Evolutionary conservation across 2,888 invertebrate genomes (phyloP).

Genomic region (Amphipyra berbera): DNA sequence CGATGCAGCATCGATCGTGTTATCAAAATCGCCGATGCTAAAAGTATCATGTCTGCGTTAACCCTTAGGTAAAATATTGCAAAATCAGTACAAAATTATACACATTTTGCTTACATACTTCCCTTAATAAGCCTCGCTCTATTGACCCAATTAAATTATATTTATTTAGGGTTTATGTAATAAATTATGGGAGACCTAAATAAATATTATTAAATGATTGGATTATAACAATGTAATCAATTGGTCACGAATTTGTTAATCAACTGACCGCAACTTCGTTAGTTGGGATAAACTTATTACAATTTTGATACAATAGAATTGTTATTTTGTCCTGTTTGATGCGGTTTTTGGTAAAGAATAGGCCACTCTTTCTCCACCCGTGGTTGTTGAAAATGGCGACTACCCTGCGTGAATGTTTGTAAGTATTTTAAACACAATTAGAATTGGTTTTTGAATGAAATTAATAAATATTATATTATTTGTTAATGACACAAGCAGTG

Average conservation of each 20-base stretch:
- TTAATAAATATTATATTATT: too few relatives aligned
- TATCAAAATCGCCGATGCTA: too few relatives aligned
- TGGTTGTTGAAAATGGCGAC: too few relatives aligned
- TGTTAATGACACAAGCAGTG: too few relatives aligned
- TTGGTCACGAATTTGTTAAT: slow-evolving; percentile 39
- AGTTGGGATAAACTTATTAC: background rate
- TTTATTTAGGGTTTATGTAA: slow-evolving; percentile 46
- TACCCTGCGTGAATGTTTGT: too few relatives aligned
- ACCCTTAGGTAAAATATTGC: background rate
- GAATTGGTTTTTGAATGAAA: too few relatives aligned
- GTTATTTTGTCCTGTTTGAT: too few relatives aligned
- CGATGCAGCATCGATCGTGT: too few relatives aligned
- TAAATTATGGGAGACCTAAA: slow-evolving; percentile 49
- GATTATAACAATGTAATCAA: slow-evolving; percentile 45
- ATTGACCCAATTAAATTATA: slow-evolving; percentile 45
- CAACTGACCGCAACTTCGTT: background rate
- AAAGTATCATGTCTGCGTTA: too few relatives aligned
- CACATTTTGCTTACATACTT: slow-evolving; percentile 20
- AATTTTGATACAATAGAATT: background rate
- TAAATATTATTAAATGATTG: slow-evolving; percentile 49
- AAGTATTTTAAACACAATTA: too few relatives aligned
- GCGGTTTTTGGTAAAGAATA: too few relatives aligned
- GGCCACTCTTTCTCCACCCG: too few relatives aligned
- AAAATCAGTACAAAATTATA: slow-evolving; percentile 20
- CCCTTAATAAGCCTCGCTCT: slow-evolving; percentile 28